Conservation (phyloP, 2,797 vertebrate species). For the Poecilia velifera region DNA sequence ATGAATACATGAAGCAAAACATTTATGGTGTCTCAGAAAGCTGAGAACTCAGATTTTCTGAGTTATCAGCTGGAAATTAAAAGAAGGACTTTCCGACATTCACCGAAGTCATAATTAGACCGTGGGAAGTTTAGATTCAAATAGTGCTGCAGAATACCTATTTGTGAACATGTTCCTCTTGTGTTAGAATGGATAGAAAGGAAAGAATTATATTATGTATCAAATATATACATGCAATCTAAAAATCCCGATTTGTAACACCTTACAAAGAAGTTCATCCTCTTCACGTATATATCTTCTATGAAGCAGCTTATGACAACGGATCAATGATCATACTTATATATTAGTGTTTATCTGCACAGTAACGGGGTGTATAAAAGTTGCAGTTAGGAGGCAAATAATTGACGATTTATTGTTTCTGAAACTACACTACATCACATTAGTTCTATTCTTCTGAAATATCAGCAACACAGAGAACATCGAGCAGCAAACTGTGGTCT, state of each 20-base stretch:
- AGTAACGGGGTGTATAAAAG: not conserved
- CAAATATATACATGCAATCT: not conserved
- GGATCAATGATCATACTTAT: not conserved
- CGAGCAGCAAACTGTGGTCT: conserved; percentile 18
- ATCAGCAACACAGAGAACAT: conserved; percentile 8
- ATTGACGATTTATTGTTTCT: not conserved
- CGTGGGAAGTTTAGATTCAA: not conserved
- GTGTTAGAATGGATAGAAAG: not conserved
- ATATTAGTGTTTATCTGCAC: not conserved
- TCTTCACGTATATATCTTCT: not conserved
- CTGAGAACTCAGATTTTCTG: not conserved
- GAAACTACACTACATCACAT: conserved; percentile 16
- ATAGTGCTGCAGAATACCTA: not conserved
- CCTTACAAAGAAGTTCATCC: not conserved
- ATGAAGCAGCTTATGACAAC: not conserved
- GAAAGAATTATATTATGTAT: not conserved
- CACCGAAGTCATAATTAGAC: not conserved
- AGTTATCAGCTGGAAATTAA: not conserved
- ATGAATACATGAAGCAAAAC: conserved; percentile 4
- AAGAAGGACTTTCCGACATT: not conserved
- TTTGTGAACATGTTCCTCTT: not conserved
- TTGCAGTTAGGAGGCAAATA: not conserved
- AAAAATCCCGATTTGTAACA: not conserved
- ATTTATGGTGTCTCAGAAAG: not conserved
- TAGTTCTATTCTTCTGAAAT: conserved; percentile 25